Evolutionary conservation across 2,797 vertebrate genomes (phyloP), one percentile per base, ranked within the genome.

Genomic region (Callimico goeldii): DNA sequence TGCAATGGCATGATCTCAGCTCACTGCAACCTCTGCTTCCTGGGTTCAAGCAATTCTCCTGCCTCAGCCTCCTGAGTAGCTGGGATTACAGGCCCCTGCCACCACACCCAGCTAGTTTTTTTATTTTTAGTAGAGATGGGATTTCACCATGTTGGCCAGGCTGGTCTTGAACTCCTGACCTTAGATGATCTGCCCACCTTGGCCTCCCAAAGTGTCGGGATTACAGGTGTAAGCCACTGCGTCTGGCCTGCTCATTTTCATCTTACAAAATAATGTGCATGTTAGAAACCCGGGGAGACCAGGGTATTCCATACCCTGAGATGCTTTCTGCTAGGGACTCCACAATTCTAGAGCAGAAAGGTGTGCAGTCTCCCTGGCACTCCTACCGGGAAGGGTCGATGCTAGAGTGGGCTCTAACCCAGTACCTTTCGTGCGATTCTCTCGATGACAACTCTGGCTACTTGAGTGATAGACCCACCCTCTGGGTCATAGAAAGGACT

Each of bases 401-500:
- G 46, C n/a, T 70, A 83, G 36, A 41, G 58, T 22, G 11, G 92
- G 13, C 86, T 92, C 83, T 48, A 85, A 20, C 7, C 97, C 97
- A 92, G 28, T 99, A 99, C 99, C 99, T 99, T 99, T 97, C 99
- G 99, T 94, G 99, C 99, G 14, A 99, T 99, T 98, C 99, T 99
- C 96, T 99, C 99, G 91, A 99, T 99, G 95, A 99, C 97, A 87
- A 99, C 98, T 98, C 99, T 99, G 96, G 99, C 99, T 92, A 99
- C 99, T 87, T 99, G 99, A 82, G 98, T 99, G 98, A 99, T 99
- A 73, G 99, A 99, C 0, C 99, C 99, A 48, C 99, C 99, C 97
- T 99, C 99, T 36, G 99, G 99, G 93, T 99, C 99, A 30, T 99
- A 99, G 98, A 99, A 99, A 20, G 99, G 99, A 98, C 99, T 99